Evolutionary conservation across 2,888 invertebrate genomes (phyloP).

Genomic region (Meiosimyza decipiens): DNA sequence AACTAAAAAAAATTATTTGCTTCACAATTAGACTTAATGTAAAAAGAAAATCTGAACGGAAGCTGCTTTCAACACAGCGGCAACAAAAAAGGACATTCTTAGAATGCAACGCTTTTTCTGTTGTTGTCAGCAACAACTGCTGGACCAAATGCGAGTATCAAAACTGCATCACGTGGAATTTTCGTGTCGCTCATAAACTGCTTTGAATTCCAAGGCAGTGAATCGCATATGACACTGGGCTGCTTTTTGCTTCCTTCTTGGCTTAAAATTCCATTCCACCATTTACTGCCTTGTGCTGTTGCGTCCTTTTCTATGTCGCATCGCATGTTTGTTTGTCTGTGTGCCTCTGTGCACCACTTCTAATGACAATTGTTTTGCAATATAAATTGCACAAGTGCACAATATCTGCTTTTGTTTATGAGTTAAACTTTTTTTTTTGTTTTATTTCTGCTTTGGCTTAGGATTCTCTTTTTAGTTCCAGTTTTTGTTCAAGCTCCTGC

Average conservation of each 20-base stretch:
- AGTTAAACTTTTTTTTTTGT: constrained; percentile 44
- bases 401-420: constrained; percentile 62
- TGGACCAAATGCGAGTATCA: constrained; percentile 34
- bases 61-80: background rate
- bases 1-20: no score
- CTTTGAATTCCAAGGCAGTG: constrained; percentile 38
- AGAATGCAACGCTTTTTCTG: constrained; percentile 9
- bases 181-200: constrained; percentile 56
- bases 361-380: constrained; percentile 64
- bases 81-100: constrained; percentile 20
- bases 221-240: constrained; percentile 52
- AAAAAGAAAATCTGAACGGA: constrained; percentile 16
- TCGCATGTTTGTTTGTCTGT: constrained; percentile 29
- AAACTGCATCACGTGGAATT: constrained; percentile 63
- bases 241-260: constrained; percentile 34
- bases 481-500: constrained; percentile 38
- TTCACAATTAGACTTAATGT: no score
- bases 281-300: constrained; percentile 1
- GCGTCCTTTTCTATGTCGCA: constrained; percentile 25
- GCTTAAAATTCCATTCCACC: background rate
- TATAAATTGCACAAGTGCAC: constrained; percentile 65
- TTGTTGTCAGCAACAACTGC: constrained; percentile 17
- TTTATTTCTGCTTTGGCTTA: constrained; percentile 37
- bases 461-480: constrained; percentile 13
- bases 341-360: constrained; percentile 53